Evolutionary conservation across 2,888 invertebrate genomes (phyloP), one percentile per base, ranked within the genome.

Genomic region (Polietes domitor): DNA sequence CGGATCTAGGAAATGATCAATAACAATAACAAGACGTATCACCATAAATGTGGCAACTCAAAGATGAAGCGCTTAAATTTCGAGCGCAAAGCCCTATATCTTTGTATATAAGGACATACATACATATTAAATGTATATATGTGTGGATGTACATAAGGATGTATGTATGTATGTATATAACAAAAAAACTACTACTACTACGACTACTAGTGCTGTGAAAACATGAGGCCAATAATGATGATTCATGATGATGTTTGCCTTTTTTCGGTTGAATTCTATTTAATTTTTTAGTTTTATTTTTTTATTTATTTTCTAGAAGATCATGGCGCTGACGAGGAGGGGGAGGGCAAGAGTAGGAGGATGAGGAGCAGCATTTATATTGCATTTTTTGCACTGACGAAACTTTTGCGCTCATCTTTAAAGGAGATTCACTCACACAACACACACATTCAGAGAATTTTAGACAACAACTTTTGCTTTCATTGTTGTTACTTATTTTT

Each of bases 401-500:
- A 26, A 61, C 0, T 2, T 61, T 15, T n/a, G n/a, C n/a, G n/a
- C n/a, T 21, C 26, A 28, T 61, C 26, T 61, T 15, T 47, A 19
- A 50, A 17, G 17, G 53, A 53, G 24, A 53, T 24, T 53, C 24
- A 21, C 24, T 53, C 53, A 53, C 53, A 28, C 15, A 37, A 19
- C 65, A 32, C 21, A 65, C 41, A 58, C 26, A 58, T 26, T 15
- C 58, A 26, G 3, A 58, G 26, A 58, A 26, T 58, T 58, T 58
- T 47, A n/a, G 6, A 12, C 41, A 47, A n/a, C 47, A 47, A 47
- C 24, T 28, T 55, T 68, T 26, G 47, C 21, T 47, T 71, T 61
- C n/a, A 26, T 41, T 9, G n/a, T 53, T 77, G 15, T 72, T 63
- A 63, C 17, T 63, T 58, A n/a, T n/a, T 83, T 79, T 70, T 43